phyloP scores from a whole-genome alignment of 2,888 invertebrate genomes.

The Mimumesa dahlbomi region DNA sequence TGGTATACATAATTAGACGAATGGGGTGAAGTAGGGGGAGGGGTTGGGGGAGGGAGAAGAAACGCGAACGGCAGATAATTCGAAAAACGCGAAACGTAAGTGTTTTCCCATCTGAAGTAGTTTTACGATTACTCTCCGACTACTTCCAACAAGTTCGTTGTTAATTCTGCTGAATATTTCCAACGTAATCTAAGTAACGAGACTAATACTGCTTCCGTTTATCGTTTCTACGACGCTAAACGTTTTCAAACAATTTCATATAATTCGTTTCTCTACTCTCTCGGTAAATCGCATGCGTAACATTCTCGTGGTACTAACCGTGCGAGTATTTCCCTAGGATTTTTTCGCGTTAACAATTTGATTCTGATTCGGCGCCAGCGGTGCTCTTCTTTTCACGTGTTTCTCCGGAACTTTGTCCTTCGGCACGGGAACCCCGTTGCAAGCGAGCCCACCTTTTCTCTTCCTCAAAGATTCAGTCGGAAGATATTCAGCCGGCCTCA shows the following conservation, averaged over 20 bases:
- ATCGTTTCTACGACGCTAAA: background rate
- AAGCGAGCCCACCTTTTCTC: conserved; percentile 81
- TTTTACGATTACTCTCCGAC: no score
- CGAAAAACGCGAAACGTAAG: background rate
- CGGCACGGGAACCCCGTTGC: conserved; percentile 58
- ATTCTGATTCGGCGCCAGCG: conserved; percentile 70
- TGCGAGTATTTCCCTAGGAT: conserved; percentile 15
- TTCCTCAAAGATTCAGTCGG: conserved; percentile 87
- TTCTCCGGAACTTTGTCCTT: conserved; percentile 71
- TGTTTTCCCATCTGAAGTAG: background rate
- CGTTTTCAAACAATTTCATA: background rate
- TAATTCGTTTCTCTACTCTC: background rate
- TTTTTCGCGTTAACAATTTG: conserved; percentile 56
- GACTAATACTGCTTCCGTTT: background rate
- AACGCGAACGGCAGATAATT: background rate
- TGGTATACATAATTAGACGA: background rate
- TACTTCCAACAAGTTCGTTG: background rate
- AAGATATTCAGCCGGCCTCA: conserved; percentile 84
- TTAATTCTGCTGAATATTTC: conserved; percentile 1
- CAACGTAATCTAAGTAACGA: background rate
- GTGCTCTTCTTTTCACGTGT: conserved; percentile 74
- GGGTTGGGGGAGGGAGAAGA: no score
- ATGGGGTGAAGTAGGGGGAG: background rate
- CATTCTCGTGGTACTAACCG: background rate
- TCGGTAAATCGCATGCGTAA: background rate